Base-by-base conservation (phyloP, 2,888 invertebrate genomes). In the Abrostola tripartita region DNA sequence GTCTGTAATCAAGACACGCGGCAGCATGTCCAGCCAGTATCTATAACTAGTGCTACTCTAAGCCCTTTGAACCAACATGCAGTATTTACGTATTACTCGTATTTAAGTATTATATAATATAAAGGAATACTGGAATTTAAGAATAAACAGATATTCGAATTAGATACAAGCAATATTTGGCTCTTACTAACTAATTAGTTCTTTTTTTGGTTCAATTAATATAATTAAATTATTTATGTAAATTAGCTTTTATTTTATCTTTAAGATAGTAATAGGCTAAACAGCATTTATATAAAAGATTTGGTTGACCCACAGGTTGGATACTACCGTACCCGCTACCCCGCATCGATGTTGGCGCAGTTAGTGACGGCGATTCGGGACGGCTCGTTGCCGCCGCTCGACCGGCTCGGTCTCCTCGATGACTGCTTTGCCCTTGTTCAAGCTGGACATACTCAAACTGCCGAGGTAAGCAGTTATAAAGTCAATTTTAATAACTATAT, bases 361-460 rank as follows among this genome's bases (percentile, higher is more conserved):
- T 94, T 99, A 77, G 95, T 98, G 81, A 97, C 98, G 0, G 98
- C 98, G 0, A 97, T 99, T 66, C 95, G 96, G 65, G 96, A 97
- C 84, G 96, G 97, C 80, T 96, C 96, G 50, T 93, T 99, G 84
- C 97, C 98, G 12, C 98, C 99, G 5, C 93, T 98, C 24, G 99
- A 99, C 92, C 96, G 99, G 42, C 96, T 99, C 63, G 98, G 98
- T 0, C 94, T 99, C 9, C 96, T 98, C 67, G 98, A 98, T 88
- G 99, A 99, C 91, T 95, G 99, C 80, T 99, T 98, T 89, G 98
- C 99, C 41, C 95, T 99, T 93, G 98, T 98, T 14, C 97, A 97
- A 93, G 97, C 98, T 5, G 99, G 99, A 0, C 96, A 97, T 74
- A 96, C 97, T 5, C 96, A 97, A 65, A 98, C 98, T 10, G 97